Percentiles rank a stretch among this genome's conserved stretches.
phyloP scores from a whole-genome alignment of 2,797 vertebrate genomes.

The Amazona finschi region DNA sequence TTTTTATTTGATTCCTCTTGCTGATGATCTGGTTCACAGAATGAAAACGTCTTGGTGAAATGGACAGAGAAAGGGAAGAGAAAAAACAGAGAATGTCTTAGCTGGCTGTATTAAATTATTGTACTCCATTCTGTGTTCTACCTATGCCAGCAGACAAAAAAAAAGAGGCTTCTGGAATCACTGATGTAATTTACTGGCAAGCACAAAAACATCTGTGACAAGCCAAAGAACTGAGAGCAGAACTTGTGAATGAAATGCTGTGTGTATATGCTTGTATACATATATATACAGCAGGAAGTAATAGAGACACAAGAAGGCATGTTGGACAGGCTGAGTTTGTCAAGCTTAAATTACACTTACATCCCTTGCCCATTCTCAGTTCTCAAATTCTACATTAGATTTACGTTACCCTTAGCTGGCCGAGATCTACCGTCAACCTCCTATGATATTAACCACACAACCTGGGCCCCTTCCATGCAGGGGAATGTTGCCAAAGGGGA shows the following conservation, averaged over 20 bases:
- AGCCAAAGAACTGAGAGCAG: not conserved
- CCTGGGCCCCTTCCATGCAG: not conserved
- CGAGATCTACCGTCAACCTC: not conserved
- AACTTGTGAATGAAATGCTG: not conserved
- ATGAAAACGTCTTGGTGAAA: not conserved
- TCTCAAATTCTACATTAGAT: not conserved
- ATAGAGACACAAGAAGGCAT: not conserved
- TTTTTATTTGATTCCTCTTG: not conserved
- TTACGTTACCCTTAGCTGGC: not conserved
- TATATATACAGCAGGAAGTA: not conserved
- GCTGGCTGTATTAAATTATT: not conserved
- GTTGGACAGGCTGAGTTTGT: not conserved
- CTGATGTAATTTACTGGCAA: slow-evolving; percentile 37
- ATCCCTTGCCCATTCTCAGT: not conserved
- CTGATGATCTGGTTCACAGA: not conserved
- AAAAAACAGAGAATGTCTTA: not conserved
- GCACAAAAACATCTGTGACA: not conserved
- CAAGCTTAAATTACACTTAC: not conserved
- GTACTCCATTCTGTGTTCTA: not conserved
- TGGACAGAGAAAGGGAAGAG: not conserved
- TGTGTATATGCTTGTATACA: not conserved
- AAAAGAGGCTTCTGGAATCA: not conserved
- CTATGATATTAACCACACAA: not conserved
- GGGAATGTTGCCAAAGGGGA: not conserved
- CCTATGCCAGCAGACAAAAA: not conserved